These are phyloP conservation scores for Tachyglossus aculeatus DNA, from an alignment of 2,797 vertebrate genomes.

Conservation along the genomic window DNA sequence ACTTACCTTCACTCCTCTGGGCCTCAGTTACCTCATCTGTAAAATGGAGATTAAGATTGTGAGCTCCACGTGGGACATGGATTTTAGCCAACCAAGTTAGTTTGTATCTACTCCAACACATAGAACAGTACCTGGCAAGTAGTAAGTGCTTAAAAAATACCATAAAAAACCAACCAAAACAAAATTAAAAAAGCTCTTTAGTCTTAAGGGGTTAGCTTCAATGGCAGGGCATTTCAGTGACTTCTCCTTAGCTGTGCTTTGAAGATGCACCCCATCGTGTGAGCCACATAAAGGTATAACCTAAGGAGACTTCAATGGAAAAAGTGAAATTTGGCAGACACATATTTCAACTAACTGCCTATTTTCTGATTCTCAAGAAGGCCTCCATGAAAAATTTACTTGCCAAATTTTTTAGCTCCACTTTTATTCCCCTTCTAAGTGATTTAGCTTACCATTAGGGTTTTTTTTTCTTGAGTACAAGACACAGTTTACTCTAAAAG, in stretches of 20 bases:
- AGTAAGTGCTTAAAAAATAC: no score
- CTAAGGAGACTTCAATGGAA: neutral
- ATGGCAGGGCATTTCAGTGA: neutral
- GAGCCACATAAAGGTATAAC: conserved; percentile 13
- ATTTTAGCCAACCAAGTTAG: no score
- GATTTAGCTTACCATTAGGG: conserved; percentile 4
- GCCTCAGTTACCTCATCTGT: no score
- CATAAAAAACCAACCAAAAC: no score
- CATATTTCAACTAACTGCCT: conserved; percentile 29
- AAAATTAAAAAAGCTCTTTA: no score
- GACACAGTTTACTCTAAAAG: neutral
- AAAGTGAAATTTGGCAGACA: neutral
- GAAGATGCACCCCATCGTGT: conserved; percentile 7
- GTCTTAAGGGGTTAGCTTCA: conserved; percentile 1
- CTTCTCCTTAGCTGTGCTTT: neutral
- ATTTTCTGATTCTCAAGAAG: conserved; percentile 35
- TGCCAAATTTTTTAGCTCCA: conserved; percentile 3
- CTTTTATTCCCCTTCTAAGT: conserved; percentile 3
- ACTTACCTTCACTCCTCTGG: no score
- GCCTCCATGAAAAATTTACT: neutral
- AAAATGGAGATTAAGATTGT: no score
- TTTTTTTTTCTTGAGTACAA: neutral
- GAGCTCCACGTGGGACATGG: no score
- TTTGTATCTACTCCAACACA: no score
- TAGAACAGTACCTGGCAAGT: no score